These are phyloP conservation scores for Anoncus sp. DNA, from an alignment of 2,888 invertebrate species.

Conservation along the genomic window DNA sequence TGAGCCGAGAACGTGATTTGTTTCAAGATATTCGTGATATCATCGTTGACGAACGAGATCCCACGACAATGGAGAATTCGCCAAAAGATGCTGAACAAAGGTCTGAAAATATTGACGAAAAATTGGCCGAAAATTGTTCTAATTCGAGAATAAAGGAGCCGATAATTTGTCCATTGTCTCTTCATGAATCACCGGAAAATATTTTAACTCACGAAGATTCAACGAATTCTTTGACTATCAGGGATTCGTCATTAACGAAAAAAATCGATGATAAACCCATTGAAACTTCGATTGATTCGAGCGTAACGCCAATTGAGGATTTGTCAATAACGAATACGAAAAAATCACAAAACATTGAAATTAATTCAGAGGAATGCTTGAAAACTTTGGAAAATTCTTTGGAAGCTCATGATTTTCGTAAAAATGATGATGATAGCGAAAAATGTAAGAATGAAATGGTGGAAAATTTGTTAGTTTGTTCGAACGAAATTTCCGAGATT, in stretches of 20 bases:
- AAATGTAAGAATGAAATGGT: background rate
- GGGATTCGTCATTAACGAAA: background rate
- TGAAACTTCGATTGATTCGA: background rate
- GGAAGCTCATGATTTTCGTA: background rate
- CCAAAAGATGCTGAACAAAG: background rate
- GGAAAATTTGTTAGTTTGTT: background rate
- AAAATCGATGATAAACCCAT: background rate
- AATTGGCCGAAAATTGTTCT: background rate
- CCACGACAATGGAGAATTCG: too few relatives aligned
- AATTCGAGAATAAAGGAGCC: background rate
- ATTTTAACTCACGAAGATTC: background rate
- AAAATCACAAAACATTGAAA: too few relatives aligned
- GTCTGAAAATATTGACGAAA: background rate
- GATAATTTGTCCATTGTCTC: background rate
- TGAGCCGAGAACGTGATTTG: slow-evolving; percentile 1
- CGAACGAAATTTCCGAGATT: background rate
- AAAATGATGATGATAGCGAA: background rate
- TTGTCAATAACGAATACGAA: too few relatives aligned
- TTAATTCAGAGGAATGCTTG: background rate
- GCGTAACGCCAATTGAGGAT: too few relatives aligned
- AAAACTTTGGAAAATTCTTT: background rate
- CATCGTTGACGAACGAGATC: background rate
- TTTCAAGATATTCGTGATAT: background rate
- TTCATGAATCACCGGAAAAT: background rate
- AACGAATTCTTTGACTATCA: background rate